Base-by-base conservation (phyloP, 2,113 vertebrate species). In the Alligator sinensis region DNA sequence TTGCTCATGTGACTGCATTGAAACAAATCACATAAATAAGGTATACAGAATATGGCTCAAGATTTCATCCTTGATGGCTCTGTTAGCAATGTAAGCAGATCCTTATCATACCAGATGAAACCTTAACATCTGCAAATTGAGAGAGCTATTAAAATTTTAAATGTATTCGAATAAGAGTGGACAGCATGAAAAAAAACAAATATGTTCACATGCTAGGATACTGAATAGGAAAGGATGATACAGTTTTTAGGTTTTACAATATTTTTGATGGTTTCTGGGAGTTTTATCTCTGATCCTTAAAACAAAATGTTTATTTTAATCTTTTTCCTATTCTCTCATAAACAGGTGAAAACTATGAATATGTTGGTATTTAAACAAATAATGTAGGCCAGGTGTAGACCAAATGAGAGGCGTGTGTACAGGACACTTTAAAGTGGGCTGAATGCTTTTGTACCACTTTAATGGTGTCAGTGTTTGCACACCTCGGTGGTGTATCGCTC, bases 81-180 rank as follows among this genome's bases (percentile, higher is more conserved):
- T 64, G 9, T 72, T 77, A 70, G 14, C 24, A 25, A 7, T 58
- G 11, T 62, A 76, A 79, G 16, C 24, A 87, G 88, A 68, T 82
- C 79, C 91, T 91, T 66, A 80, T 77, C 59, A 15, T 9, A 80
- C 22, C 61, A 88, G 75, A 64, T n/a, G 83, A 80, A 72, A 82
- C 17, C 7, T 64, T 57, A 77, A 72, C 17, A 84, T 75, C 24
- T 58, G 38, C 70, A 34, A 77, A n/a, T 7, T 78, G 34, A 17
- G 18, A 91, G 19, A 82, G 55, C 64, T 62, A 75, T 76, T 84
- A 76, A 86, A 88, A 55, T 61, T 82, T 84, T 55, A 91, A 16
- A 3, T 25, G 9, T 91, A 18, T n/a, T 54, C 72, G 57, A 90
- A 4, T 22, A 64, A 63, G 47, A 84, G 58, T 1, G 11, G 38